A percentile compares a stretch with the other conserved stretches of the same genome.
Evolutionary conservation across 2,888 invertebrate species (phyloP).

Genomic region (Lepidonotus clava): DNA sequence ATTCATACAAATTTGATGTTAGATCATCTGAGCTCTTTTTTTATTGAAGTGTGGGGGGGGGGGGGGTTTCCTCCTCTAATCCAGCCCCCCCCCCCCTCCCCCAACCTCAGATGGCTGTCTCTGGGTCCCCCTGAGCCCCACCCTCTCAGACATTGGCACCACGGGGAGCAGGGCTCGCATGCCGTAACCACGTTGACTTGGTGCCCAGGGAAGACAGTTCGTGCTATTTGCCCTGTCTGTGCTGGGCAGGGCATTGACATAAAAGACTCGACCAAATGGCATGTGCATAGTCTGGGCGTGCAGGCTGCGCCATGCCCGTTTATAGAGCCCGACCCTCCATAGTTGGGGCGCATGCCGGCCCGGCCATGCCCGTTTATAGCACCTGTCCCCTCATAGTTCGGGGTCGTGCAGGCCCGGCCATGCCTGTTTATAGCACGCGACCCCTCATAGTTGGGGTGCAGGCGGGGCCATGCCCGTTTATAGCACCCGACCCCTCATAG

Average conservation of each 20-base stretch:
- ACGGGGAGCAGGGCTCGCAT: neutral
- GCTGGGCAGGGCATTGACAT: neutral
- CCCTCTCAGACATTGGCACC: no score
- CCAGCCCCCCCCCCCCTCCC: no score
- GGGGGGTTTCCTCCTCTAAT: no score
- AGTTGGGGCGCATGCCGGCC: constrained; percentile 13
- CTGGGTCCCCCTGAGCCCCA: no score
- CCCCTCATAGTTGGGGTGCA: neutral
- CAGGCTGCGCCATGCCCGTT: neutral
- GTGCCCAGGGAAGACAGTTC: neutral
- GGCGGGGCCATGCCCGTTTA: no score
- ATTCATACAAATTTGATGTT: no score
- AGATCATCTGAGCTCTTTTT: neutral
- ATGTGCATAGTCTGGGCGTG: no score
- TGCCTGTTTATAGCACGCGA: no score
- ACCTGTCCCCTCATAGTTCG: neutral
- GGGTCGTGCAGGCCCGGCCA: constrained; percentile 1
- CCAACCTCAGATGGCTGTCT: no score
- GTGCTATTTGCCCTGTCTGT: neutral
- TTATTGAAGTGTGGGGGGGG: neutral
- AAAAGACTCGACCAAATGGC: constrained; percentile 19
- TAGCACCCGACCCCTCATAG: neutral
- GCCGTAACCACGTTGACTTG: constrained; percentile 18
- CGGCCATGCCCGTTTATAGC: no score
- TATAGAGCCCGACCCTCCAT: neutral